A percentile compares a stretch with the other conserved stretches of the same genome.
Evolutionary conservation across 2,113 vertebrate species (phyloP).

Genomic region (Pionites leucogaster): DNA sequence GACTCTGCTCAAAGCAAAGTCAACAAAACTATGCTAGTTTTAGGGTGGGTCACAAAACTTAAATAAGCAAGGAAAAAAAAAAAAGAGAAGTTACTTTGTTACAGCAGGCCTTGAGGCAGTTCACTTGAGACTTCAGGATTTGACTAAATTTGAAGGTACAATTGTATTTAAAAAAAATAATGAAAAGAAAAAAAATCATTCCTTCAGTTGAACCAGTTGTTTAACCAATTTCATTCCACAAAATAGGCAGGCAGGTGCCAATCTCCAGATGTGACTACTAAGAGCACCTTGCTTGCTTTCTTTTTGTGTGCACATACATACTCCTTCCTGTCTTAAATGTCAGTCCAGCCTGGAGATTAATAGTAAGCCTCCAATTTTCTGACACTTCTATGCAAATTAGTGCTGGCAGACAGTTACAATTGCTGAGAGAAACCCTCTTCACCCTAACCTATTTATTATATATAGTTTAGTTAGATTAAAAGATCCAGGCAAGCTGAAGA

Average conservation of each 20-base stretch:
- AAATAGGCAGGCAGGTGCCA: neutral
- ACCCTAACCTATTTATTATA: neutral
- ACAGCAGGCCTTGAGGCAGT: neutral
- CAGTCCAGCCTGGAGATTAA: neutral
- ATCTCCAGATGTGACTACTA: neutral
- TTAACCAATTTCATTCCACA: neutral
- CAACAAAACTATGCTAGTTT: neutral
- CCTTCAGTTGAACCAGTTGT: neutral
- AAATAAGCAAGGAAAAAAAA: neutral
- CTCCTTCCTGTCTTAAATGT: neutral
- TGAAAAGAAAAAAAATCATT: neutral
- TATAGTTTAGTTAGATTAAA: neutral
- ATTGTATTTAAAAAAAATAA: neutral
- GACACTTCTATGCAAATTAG: neutral
- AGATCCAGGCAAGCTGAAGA: neutral
- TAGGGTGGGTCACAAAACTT: neutral
- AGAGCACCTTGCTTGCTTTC: neutral
- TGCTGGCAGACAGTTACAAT: neutral
- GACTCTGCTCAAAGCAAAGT: neutral
- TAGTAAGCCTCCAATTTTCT: neutral
- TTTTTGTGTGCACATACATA: neutral
- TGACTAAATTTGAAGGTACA: neutral
- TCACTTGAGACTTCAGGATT: neutral
- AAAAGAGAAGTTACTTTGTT: neutral
- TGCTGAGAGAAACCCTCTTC: neutral